Evolutionary conservation across 2,888 invertebrate species (phyloP).

Genomic region (Clitarchus hookeri): DNA sequence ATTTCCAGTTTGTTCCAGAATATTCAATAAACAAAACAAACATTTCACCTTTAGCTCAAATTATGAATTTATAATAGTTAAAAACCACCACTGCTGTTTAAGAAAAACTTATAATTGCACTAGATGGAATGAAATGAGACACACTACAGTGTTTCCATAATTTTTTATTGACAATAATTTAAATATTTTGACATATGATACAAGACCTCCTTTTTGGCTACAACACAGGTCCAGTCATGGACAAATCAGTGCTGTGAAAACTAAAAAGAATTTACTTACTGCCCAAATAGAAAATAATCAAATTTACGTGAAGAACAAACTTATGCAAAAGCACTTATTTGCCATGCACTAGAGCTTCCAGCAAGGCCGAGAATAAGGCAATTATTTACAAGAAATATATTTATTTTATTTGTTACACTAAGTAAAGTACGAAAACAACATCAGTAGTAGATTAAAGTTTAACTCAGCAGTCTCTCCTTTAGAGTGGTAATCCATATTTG

Average conservation of each 20-base stretch:
- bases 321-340: background rate
- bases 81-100: no score
- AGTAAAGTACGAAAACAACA: background rate
- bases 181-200: constrained; percentile 34
- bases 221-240: background rate
- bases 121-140: background rate
- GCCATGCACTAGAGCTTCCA: constrained; percentile 9
- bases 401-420: background rate
- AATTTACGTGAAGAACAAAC: background rate
- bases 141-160: background rate
- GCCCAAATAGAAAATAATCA: background rate
- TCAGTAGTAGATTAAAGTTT: background rate
- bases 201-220: constrained; percentile 3
- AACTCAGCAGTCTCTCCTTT: background rate
- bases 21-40: no score
- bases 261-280: background rate
- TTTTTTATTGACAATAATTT: constrained; percentile 37
- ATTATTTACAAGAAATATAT: constrained; percentile 8
- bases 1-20: no score
- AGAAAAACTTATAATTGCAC: no score
- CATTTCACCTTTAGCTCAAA: no score
- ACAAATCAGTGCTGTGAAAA: background rate
- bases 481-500: background rate
- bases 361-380: constrained; percentile 14
- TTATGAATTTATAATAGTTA: no score